Evolutionary conservation across 1,140 invertebrate genomes (phyloP).

Genomic region (Micrasema longulum): DNA sequence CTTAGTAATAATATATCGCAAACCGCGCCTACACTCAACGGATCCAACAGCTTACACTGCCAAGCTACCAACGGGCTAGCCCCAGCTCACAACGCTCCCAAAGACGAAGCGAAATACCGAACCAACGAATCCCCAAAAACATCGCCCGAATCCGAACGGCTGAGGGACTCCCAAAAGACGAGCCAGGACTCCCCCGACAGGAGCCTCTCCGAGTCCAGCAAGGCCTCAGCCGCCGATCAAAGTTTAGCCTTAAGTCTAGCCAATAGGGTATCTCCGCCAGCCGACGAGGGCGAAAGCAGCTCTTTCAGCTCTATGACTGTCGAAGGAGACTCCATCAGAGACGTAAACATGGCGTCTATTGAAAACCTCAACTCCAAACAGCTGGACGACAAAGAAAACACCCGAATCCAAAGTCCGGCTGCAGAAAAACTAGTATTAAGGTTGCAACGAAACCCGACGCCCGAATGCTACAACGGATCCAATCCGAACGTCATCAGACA

Average conservation of each 20-base stretch:
- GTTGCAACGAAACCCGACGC: conserved; percentile 22
- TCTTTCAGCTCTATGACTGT: conserved; percentile 45
- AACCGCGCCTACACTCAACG: conserved; percentile 2
- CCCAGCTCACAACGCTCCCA: not conserved
- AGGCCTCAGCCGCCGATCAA: conserved; percentile 21
- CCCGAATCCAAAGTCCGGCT: conserved; percentile 18
- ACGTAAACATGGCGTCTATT: conserved; percentile 21
- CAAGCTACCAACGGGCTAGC: not conserved
- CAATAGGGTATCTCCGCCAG: conserved; percentile 26
- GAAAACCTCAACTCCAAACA: conserved; percentile 36
- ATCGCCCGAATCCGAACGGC: conserved; percentile 27
- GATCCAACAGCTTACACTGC: not conserved
- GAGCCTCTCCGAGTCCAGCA: conserved; percentile 31
- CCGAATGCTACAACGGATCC: conserved; percentile 30
- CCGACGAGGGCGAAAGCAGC: conserved; percentile 38
- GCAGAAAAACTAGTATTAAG: conserved; percentile 14
- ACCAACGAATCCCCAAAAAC: conserved; percentile 32
- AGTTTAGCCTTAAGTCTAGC: conserved; percentile 34
- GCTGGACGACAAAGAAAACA: conserved; percentile 14
- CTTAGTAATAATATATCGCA: conserved; percentile 20
- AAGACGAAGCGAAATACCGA: conserved; percentile 18
- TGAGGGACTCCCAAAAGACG: conserved; percentile 8
- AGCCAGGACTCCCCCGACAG: conserved; percentile 26
- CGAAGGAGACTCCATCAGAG: conserved; percentile 20
- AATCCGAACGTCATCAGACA: conserved; percentile 9